phyloP scores from a whole-genome alignment of 2,797 vertebrate genomes.

The Pangasius sanitwongsei region DNA sequence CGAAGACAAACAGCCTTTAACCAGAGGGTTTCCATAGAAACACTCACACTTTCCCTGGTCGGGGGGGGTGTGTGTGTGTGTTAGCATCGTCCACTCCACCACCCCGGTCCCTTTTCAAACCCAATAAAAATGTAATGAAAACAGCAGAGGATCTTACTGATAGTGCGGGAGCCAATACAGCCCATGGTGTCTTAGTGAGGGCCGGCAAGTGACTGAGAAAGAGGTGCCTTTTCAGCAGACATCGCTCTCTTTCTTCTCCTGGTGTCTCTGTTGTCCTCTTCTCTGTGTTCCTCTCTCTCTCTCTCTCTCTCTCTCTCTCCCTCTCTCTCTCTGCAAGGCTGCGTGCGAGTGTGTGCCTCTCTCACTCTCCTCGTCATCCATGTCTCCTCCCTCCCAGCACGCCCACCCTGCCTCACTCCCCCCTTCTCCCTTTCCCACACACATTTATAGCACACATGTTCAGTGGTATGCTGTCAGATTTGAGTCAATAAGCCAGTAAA shows the following conservation, averaged over 20 bases:
- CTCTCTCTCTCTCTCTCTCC: slow-evolving; percentile 36
- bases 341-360: slow-evolving; percentile 42
- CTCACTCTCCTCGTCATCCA: slow-evolving; percentile 50
- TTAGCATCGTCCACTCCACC: slow-evolving; percentile 46
- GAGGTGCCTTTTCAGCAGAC: slow-evolving; percentile 71
- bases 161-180: slow-evolving; percentile 80
- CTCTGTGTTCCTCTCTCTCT: slow-evolving; percentile 41
- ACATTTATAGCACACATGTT: slow-evolving; percentile 32
- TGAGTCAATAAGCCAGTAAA: slow-evolving; percentile 48
- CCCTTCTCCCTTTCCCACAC: slow-evolving; percentile 12
- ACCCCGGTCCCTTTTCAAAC: slow-evolving; percentile 27
- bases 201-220: slow-evolving; percentile 66
- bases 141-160: slow-evolving; percentile 70
- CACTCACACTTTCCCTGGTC: slow-evolving; percentile 38
- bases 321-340: slow-evolving; percentile 36
- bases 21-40: slow-evolving; percentile 64
- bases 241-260: slow-evolving; percentile 60
- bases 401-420: neutral
- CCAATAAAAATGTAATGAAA: slow-evolving; percentile 42
- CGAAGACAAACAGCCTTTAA: slow-evolving; percentile 48
- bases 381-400: slow-evolving; percentile 45
- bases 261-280: slow-evolving; percentile 47
- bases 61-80: neutral
- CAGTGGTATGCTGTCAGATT: slow-evolving; percentile 63
- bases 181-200: slow-evolving; percentile 78